Evolutionary conservation across 2,888 invertebrate genomes (phyloP).

Genomic region (Erannis defoliaria): DNA sequence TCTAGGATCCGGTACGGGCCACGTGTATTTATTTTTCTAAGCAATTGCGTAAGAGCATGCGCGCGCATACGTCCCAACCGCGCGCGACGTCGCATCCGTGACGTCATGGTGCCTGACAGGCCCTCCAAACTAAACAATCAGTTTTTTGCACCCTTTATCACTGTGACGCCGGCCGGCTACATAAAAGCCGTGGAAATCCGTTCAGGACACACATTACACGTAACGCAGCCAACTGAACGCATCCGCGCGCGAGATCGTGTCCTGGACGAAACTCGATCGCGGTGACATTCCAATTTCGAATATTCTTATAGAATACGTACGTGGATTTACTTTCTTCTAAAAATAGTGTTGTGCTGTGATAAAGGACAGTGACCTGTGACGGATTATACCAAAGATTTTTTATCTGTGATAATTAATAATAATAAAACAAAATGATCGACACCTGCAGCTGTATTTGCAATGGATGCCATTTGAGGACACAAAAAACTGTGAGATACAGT

Average conservation of each 20-base stretch:
- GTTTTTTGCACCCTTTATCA: constrained; percentile 85
- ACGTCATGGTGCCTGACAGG: constrained; percentile 72
- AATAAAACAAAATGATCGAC: constrained; percentile 62
- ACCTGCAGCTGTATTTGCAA: constrained; percentile 64
- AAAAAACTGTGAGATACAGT: constrained; percentile 63
- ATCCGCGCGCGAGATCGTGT: constrained; percentile 65
- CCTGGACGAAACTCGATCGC: constrained; percentile 61
- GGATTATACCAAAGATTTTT: constrained; percentile 53
- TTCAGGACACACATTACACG: constrained; percentile 83
- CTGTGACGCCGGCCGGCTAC: constrained; percentile 76
- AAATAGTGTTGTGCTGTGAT: constrained; percentile 62
- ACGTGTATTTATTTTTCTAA: constrained; percentile 82
- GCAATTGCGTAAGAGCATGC: constrained; percentile 78
- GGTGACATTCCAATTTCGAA: constrained; percentile 53
- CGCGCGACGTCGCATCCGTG: constrained; percentile 75
- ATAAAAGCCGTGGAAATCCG: constrained; percentile 83
- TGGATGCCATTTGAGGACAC: constrained; percentile 64
- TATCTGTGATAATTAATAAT: constrained; percentile 73
- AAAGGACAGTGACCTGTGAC: constrained; percentile 49
- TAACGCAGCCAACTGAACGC: constrained; percentile 80
- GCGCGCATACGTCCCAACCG: constrained; percentile 70
- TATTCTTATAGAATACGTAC: constrained; percentile 42
- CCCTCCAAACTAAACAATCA: constrained; percentile 80
- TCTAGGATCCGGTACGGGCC: constrained; percentile 75
- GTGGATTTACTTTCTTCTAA: constrained; percentile 27